phyloP scores from a whole-genome alignment of 2,888 invertebrate genomes.

The Brachylomia viminalis region DNA sequence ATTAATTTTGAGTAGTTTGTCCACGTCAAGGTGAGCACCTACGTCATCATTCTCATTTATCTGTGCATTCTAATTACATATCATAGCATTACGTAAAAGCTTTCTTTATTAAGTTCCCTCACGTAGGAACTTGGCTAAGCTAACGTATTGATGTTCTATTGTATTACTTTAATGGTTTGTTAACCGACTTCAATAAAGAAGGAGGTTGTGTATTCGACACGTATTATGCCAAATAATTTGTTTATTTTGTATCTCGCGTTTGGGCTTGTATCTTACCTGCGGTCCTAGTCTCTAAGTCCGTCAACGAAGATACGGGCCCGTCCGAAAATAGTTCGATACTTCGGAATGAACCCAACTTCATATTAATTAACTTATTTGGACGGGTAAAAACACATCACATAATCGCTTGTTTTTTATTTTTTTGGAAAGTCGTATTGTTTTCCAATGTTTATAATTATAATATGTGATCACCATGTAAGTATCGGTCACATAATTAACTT shows the following conservation, averaged over 20 bases:
- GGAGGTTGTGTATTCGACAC: neutral
- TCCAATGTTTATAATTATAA: too few relatives aligned
- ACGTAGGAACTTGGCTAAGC: neutral
- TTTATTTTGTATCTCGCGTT: neutral
- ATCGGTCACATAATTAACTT: too few relatives aligned
- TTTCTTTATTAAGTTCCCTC: conserved; percentile 16
- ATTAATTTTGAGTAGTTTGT: conserved; percentile 11
- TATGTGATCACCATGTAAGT: too few relatives aligned
- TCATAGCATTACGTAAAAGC: conserved; percentile 7
- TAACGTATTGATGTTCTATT: neutral
- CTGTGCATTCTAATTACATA: conserved; percentile 21
- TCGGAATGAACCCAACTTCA: too few relatives aligned
- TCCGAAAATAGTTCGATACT: too few relatives aligned
- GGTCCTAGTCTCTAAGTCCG: too few relatives aligned
- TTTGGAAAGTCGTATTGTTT: too few relatives aligned
- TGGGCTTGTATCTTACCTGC: neutral
- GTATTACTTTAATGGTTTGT: neutral
- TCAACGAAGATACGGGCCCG: too few relatives aligned
- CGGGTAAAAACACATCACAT: too few relatives aligned
- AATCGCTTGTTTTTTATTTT: too few relatives aligned
- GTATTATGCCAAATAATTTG: neutral
- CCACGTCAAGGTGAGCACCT: conserved; percentile 38
- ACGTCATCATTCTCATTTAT: conserved; percentile 21
- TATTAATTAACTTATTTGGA: too few relatives aligned
- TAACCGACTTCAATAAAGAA: neutral